Percentiles rank a stretch among this genome's conserved stretches.
These are phyloP conservation scores for Champsocephalus gunnari DNA, from an alignment of 2,797 vertebrate genomes.

Conservation along the genomic window DNA sequence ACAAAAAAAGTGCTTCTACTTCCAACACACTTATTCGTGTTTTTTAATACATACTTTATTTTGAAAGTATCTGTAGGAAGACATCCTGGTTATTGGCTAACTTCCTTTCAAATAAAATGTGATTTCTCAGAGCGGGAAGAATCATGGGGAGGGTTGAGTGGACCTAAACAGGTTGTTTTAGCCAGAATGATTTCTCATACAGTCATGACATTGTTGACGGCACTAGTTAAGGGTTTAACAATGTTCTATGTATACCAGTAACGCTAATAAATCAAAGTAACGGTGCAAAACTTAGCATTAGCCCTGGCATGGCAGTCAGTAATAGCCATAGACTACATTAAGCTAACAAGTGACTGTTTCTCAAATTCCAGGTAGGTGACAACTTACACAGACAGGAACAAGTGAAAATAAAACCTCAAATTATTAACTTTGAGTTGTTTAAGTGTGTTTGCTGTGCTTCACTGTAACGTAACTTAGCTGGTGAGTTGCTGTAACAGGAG, in stretches of 20 bases:
- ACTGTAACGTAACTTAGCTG: background rate
- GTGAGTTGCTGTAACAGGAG: background rate
- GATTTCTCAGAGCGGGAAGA: constrained; percentile 67
- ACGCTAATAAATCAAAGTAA: background rate
- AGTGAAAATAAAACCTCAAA: background rate
- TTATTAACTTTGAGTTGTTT: background rate
- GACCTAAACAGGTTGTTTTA: rapidly evolving
- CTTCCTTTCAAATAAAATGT: background rate
- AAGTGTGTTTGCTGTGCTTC: background rate
- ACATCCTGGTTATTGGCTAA: rapidly evolving
- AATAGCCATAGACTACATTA: background rate
- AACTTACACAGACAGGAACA: background rate
- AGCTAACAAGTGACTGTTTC: background rate
- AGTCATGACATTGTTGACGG: background rate
- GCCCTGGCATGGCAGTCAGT: background rate
- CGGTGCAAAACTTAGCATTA: background rate
- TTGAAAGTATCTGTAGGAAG: constrained; percentile 25
- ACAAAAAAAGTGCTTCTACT: background rate
- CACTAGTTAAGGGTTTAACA: background rate
- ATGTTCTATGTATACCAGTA: rapidly evolving
- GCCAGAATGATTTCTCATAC: rapidly evolving
- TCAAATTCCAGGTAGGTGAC: background rate
- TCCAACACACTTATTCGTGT: background rate
- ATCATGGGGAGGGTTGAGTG: background rate
- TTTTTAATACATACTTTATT: constrained; percentile 19